Evolutionary conservation across 2,888 invertebrate genomes (phyloP).

Genomic region (Rambutsinella grinnellia): DNA sequence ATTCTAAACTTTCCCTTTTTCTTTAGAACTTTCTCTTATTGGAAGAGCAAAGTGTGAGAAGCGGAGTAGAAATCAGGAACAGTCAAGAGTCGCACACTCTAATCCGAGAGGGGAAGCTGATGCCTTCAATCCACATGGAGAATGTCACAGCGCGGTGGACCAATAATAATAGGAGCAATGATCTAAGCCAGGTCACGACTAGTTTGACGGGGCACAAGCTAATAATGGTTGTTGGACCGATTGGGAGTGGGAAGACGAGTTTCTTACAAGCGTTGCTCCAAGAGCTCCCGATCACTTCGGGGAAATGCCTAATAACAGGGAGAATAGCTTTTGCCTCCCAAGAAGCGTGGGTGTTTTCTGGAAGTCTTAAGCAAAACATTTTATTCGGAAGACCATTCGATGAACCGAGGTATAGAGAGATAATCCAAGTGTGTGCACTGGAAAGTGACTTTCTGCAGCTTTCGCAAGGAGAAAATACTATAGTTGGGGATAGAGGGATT

Average conservation of each 20-base stretch:
- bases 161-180: constrained; percentile 19
- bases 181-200: constrained; percentile 17
- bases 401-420: constrained; percentile 24
- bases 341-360: constrained; percentile 67
- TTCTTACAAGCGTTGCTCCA: constrained; percentile 79
- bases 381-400: constrained; percentile 41
- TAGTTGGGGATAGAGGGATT: constrained; percentile 72
- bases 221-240: constrained; percentile 57
- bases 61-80: constrained; percentile 32
- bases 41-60: constrained; percentile 53
- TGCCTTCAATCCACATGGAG: constrained; percentile 54
- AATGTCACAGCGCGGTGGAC: constrained; percentile 49
- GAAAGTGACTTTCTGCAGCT: constrained; percentile 67
- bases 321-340: constrained; percentile 76
- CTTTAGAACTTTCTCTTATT: constrained; percentile 44
- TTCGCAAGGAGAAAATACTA: constrained; percentile 71
- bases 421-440: constrained; percentile 29
- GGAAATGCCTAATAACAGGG: constrained; percentile 78
- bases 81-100: constrained; percentile 17
- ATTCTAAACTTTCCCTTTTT: background rate
- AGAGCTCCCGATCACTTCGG: constrained; percentile 76
- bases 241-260: constrained; percentile 58
- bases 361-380: constrained; percentile 48
- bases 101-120: constrained; percentile 18
- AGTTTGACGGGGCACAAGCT: constrained; percentile 54